Evolutionary conservation across 35 echinoderm and acorn worm species (phyloP).

Genomic region (Anneissia japonica): DNA sequence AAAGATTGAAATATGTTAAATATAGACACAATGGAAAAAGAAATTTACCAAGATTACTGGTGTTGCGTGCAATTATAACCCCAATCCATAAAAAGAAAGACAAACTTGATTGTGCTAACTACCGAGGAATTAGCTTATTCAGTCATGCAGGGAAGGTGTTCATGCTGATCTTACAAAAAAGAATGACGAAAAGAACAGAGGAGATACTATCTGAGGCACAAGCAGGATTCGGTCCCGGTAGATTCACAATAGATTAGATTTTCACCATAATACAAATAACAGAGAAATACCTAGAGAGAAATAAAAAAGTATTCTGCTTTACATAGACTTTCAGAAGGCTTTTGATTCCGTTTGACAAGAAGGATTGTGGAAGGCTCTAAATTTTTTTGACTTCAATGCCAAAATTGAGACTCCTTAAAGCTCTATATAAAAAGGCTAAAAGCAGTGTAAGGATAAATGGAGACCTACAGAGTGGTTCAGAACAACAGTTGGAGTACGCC

Average conservation of each 20-base stretch:
- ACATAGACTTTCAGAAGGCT: constrained; percentile 6
- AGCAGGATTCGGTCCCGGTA: no score
- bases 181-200: constrained; percentile 9
- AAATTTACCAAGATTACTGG: no score
- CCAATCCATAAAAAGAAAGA: constrained; percentile 43
- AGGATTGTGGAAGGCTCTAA: neutral
- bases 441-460: neutral
- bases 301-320: neutral
- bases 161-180: constrained; percentile 17
- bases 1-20: no score
- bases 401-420: neutral
- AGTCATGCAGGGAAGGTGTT: constrained; percentile 25
- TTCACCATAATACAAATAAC: constrained; percentile 8
- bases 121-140: constrained; percentile 20
- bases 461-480: constrained; percentile 12
- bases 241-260: no score
- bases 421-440: neutral
- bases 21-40: no score
- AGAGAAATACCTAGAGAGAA: constrained; percentile 9
- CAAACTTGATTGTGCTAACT: constrained; percentile 36
- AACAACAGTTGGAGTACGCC: neutral
- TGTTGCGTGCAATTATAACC: constrained; percentile 4
- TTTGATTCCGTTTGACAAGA: neutral
- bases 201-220: no score
- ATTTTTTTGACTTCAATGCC: neutral